Evolutionary conservation across 2,888 invertebrate genomes (phyloP).

Genomic region (Caenorhabditis virilis): DNA sequence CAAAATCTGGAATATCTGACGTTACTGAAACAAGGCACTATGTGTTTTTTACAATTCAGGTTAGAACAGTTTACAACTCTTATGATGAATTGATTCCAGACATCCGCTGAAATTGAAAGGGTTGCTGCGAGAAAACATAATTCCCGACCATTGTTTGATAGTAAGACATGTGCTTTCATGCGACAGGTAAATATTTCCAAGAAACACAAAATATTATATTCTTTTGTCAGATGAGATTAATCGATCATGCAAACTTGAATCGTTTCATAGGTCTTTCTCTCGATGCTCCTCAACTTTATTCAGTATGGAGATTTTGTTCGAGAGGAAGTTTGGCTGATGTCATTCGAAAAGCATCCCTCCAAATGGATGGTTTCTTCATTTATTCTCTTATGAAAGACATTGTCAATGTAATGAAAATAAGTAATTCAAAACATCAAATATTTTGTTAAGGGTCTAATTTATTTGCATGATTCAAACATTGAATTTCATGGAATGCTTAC

Average conservation of each 20-base stretch:
- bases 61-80: no score
- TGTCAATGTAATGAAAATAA: constrained; percentile 5
- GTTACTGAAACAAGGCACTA: constrained; percentile 38
- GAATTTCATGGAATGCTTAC: constrained; percentile 33
- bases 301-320: constrained; percentile 61
- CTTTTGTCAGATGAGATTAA: constrained; percentile 48
- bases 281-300: constrained; percentile 53
- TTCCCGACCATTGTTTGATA: constrained; percentile 21
- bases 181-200: constrained; percentile 17
- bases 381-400: constrained; percentile 61
- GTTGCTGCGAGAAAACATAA: constrained; percentile 40
- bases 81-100: constrained; percentile 13
- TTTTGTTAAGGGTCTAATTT: constrained; percentile 11
- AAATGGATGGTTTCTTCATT: constrained; percentile 64
- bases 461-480: constrained; percentile 28
- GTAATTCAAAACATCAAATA: no score
- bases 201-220: not conserved
- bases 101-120: constrained; percentile 24
- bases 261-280: constrained; percentile 59
- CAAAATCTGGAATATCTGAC: constrained; percentile 32
- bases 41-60: constrained; percentile 15
- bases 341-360: constrained; percentile 32
- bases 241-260: constrained; percentile 60
- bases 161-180: constrained; percentile 29
- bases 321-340: constrained; percentile 49